Conservation (phyloP, 2,113 vertebrate genomes). For the Nettapus auritus region DNA sequence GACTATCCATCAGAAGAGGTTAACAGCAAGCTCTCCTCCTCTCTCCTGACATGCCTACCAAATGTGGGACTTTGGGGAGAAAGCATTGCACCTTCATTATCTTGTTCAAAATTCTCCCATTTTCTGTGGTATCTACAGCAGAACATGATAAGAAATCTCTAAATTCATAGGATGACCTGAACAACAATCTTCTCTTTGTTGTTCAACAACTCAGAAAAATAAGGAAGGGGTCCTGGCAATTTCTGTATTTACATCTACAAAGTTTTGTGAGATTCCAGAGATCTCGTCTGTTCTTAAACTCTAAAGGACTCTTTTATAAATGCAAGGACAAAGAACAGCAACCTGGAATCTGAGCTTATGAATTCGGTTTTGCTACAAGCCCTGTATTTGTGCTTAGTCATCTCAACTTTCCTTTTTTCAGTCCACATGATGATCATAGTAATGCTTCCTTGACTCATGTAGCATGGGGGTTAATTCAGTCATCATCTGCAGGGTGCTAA, state of each 20-base stretch:
- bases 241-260: not conserved
- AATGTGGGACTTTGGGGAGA: not conserved
- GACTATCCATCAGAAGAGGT: slow-evolving; percentile 35
- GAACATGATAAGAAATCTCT: not conserved
- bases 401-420: not conserved
- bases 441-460: not conserved
- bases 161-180: not conserved
- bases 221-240: not conserved
- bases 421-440: not conserved
- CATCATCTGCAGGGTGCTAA: not conserved
- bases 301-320: not conserved
- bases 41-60: not conserved
- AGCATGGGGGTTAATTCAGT: not conserved
- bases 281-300: not conserved
- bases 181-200: not conserved
- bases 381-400: not conserved
- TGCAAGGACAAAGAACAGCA: not conserved
- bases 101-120: not conserved
- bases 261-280: not conserved
- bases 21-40: slow-evolving; percentile 50
- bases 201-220: not conserved
- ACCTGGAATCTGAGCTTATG: not conserved
- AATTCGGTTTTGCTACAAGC: not conserved
- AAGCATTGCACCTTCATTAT: not conserved
- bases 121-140: not conserved